Percentiles rank a stretch among this genome's conserved stretches.
phyloP scores from a whole-genome alignment of 1,140 invertebrate species.

The Mizuhopecten yessoensis region DNA sequence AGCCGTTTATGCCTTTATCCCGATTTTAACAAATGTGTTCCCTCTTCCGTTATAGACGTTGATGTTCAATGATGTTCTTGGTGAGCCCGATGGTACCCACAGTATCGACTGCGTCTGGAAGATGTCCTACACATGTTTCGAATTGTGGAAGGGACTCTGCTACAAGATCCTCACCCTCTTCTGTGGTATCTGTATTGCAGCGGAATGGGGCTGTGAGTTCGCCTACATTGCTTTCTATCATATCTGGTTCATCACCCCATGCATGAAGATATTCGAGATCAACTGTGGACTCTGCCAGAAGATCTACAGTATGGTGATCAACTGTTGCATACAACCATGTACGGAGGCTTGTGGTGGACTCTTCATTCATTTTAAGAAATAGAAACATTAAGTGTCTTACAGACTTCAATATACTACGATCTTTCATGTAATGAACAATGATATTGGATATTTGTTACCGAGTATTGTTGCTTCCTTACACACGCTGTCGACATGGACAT shows the following conservation, averaged over 20 bases:
- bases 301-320: constrained; percentile 85
- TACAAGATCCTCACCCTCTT: constrained; percentile 88
- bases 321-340: constrained; percentile 81
- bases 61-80: constrained; percentile 89
- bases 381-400: neutral
- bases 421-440: neutral
- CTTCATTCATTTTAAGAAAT: constrained; percentile 45
- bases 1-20: too few species aligned
- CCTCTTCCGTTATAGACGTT: constrained; percentile 42
- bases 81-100: constrained; percentile 89
- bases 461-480: too few species aligned
- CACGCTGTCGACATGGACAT: too few species aligned
- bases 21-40: too few species aligned
- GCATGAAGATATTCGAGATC: constrained; percentile 82
- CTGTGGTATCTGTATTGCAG: constrained; percentile 87
- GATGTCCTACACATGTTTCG: constrained; percentile 88
- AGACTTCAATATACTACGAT: neutral
- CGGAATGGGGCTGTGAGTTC: constrained; percentile 88
- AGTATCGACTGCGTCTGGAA: constrained; percentile 90
- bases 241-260: constrained; percentile 82
- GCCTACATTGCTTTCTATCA: constrained; percentile 88
- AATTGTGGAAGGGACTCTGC: constrained; percentile 87
- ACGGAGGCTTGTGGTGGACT: constrained; percentile 51
- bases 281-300: constrained; percentile 86
- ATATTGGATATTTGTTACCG: neutral